These are phyloP conservation scores for Troilus luridus DNA, from an alignment of 2,888 invertebrate species.

Conservation along the genomic window DNA sequence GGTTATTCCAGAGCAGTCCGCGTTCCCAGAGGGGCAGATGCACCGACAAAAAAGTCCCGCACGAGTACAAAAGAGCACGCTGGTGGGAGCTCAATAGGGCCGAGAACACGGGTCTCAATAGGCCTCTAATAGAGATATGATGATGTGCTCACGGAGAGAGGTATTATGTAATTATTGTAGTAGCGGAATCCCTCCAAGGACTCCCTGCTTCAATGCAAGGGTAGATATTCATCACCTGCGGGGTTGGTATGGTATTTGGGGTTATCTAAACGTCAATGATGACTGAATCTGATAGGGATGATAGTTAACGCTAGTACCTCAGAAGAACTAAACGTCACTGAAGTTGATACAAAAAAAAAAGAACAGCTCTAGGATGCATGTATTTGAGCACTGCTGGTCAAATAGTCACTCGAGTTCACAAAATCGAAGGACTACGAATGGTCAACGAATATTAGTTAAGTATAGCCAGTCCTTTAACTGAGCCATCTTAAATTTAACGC, in stretches of 20 bases:
- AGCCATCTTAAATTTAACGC: too few relatives aligned
- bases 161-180: constrained; percentile 44
- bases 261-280: not conserved
- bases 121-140: constrained; percentile 56
- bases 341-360: too few relatives aligned
- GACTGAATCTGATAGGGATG: not conserved
- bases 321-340: too few relatives aligned
- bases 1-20: not conserved
- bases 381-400: too few relatives aligned
- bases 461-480: too few relatives aligned
- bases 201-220: not conserved
- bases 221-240: constrained; percentile 24
- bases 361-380: too few relatives aligned
- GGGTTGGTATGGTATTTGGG: not conserved
- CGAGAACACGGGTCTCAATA: constrained; percentile 37
- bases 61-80: constrained; percentile 21
- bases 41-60: not conserved
- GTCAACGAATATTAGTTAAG: too few relatives aligned
- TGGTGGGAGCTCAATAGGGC: not conserved
- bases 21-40: constrained; percentile 45
- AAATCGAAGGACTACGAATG: too few relatives aligned
- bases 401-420: too few relatives aligned
- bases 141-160: constrained; percentile 37
- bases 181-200: not conserved
- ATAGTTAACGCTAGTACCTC: too few relatives aligned